Conservation (phyloP, 2,888 invertebrate species). For the Amaurobius ferox region DNA sequence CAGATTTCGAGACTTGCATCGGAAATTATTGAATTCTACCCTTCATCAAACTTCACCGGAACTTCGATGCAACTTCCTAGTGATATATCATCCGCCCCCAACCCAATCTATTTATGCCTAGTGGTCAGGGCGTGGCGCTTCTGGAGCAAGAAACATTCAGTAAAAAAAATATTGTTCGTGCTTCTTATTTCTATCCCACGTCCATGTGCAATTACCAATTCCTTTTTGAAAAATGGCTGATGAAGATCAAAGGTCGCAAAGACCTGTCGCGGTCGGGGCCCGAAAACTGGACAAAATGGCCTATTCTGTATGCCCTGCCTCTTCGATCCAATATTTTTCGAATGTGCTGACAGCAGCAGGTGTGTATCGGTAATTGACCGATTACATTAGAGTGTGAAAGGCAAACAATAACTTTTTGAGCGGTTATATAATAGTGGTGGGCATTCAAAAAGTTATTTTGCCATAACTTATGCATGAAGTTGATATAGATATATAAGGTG, state of each 20-base stretch:
- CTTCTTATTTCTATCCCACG: background rate
- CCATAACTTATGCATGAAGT: too few species aligned
- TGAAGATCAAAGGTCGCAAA: background rate
- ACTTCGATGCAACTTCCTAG: background rate
- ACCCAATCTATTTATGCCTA: constrained; percentile 1
- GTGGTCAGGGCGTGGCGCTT: background rate
- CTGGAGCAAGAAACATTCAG: background rate
- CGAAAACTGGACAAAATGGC: background rate
- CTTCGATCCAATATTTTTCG: background rate
- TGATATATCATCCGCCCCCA: background rate
- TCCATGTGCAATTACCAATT: constrained; percentile 1
- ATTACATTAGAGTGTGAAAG: background rate
- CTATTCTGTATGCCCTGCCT: background rate
- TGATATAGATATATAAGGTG: background rate
- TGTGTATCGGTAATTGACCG: background rate
- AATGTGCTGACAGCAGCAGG: background rate
- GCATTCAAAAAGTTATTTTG: background rate
- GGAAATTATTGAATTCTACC: too few species aligned
- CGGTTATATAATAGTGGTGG: background rate
- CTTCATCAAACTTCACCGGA: background rate
- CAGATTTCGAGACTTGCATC: too few species aligned
- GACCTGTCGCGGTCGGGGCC: background rate
- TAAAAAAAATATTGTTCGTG: background rate
- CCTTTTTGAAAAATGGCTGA: background rate
- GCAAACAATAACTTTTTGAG: background rate